Evolutionary conservation across 2,888 invertebrate genomes (phyloP), one percentile per base, ranked within the genome.

Genomic region (Dicycla oo): DNA sequence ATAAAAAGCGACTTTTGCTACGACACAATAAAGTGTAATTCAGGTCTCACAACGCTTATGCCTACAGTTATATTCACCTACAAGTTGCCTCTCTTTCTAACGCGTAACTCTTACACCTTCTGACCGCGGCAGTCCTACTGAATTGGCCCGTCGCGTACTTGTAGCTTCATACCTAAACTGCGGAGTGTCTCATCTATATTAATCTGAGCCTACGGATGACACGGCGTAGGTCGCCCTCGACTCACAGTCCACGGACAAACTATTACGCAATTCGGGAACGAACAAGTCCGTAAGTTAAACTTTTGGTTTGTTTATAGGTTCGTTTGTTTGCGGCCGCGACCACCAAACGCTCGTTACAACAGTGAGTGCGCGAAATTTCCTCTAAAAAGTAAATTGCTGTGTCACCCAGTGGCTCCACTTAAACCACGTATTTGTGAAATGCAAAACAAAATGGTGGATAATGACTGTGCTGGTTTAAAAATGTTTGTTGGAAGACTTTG

Each of bases 361-460:
- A 88, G 91, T 93, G 93, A 93, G 89, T 89, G 84, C 87, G 93
- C 93, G 89, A 91, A 93, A 92, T 90, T 90, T 82, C 86, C 86
- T 86, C 88, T 86, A 88, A 93, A 93, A 94, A 94, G 94, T 94
- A 94, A 94, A 94, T 94, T 93, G 94, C 93, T 91, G 89, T 91
- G 93, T 94, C 94, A 94, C 93, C 93, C 89, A 66, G 87, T 86
- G 88, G 85, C 79, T 87, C 80, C 87, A 89, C 89, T 90, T 90
- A 87, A 88, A 88, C 63, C 75, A 86, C 87, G 91, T 91, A 91
- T 93, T 93, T 92, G 90, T 86, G 91, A 89, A 93, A 94, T 92
- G 93, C 90, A 89, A 91, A 93, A 91, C 93, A 91, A 91, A 93
- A 91, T 91, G 91, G 84, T 38, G 86, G 87, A 90, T 91, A 92